Evolutionary conservation across 2,113 vertebrate species (phyloP), one percentile per base, ranked within the genome.

Genomic region (Dryoscopus gambensis): DNA sequence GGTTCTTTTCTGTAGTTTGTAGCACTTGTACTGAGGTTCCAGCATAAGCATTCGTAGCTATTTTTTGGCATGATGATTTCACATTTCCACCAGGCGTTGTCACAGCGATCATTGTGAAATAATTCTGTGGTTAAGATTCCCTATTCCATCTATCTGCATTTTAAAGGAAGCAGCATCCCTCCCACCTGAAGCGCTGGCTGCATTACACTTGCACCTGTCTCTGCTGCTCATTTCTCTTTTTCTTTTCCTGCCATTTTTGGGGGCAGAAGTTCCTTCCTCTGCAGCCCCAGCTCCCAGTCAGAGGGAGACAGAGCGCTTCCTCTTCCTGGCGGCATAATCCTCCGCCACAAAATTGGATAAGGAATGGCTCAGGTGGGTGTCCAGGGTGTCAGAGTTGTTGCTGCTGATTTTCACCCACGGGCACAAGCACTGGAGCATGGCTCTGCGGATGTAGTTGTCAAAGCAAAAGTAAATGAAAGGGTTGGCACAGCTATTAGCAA

Each of bases 401-500:
- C 94, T 96, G 39, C 42, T 80, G 76, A 16, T 78, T 82, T 96
- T 98, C 60, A 97, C 44, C 77, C 90, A 14, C 10, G 97, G 97
- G 63, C 97, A 97, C 53, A 98, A 46, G 56, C 96, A 97, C 49
- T 8, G 89, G 25, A 95, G 35, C 44, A 97, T 93, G 47, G 97
- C 97, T 86, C 95, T 83, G 62, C 91, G 96, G 76, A 98, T 98
- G 40, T 97, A 98, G 80, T 91, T 94, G 84, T 98, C 98, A 71
- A 98, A 98, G 68, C 70, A 90, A 23, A 97, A 98, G 88, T 98
- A 98, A 87, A 98, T 98, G 46, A 98, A 91, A 52, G 98, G 98
- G 67, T 98, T 98, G 88, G 97, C 84, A 52, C 98, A 98, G 89
- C 98, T 98, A 33, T 98, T 98, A 84, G 98, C 97, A 89, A 98